Base-by-base conservation (phyloP, 2,888 invertebrate genomes). In the Argyresthia albistria region DNA sequence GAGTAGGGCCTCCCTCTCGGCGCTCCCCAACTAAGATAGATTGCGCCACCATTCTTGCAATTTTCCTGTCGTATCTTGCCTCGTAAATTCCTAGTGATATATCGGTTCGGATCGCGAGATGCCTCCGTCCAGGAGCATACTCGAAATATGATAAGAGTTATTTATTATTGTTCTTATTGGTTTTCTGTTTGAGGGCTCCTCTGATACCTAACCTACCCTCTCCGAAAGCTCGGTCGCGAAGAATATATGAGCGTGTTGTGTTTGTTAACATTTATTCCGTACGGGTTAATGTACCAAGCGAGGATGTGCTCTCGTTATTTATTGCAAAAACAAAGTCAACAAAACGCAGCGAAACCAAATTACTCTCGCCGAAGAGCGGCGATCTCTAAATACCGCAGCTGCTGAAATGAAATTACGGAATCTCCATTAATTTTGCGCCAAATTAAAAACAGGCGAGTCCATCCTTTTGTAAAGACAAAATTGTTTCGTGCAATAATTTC, bases 31-130 rank as follows among this genome's bases (percentile, higher is more conserved):
- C 91, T 91, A 91, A 93, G 93, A 94, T 93, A 93, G 93, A 93
- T 94, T 93, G 93, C 93, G 91, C 92, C 92, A 92, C 93, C 93
- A 93, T 94, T 93, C 93, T 94, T 93, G 93, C 94, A 94, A 94
- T 94, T 93, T 94, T 93, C 93, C 93, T 93, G 94, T 94, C 94
- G 93, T 93, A 93, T 93, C 93, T 93, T 91, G 90, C 92, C 91
- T 91, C 93, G 92, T 94, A 93, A 93, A 94, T 93, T 92, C 91
- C 88, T 89, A 83, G 92, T 93, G 93, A 93, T 92, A 92, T 93
- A 93, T 93, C 90, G 91, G 83, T 84, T 82, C 65, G 87, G 88
- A 88, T 88, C 88, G 79, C 83, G 87, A 87, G 87, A 82, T 82
- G 86, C 54, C 56, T 54, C 51, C 84, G 82, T 83, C 86, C 87